Evolutionary conservation across 2,797 vertebrate species (phyloP).

Genomic region (Pagetopsis macropterus): DNA sequence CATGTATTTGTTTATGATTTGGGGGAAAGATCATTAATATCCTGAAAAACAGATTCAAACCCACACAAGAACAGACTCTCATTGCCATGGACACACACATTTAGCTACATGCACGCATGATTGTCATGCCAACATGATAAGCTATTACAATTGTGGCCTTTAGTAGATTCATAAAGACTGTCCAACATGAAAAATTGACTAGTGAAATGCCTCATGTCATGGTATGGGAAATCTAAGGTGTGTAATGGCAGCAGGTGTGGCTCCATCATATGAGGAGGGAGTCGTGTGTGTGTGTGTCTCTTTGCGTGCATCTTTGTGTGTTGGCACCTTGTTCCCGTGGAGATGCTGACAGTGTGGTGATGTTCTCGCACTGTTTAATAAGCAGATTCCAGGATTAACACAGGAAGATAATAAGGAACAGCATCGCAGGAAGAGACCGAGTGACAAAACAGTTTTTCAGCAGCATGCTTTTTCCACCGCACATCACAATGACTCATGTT

Average conservation of each 20-base stretch:
- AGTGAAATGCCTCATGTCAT: slow-evolving; percentile 46
- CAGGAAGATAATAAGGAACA: slow-evolving; percentile 59
- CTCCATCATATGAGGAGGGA: slow-evolving; percentile 11
- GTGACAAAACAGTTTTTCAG: slow-evolving; percentile 52
- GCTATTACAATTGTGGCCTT: slow-evolving; percentile 30
- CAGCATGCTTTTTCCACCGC: slow-evolving; percentile 29
- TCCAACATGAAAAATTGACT: slow-evolving; percentile 58
- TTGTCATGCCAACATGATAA: slow-evolving; percentile 5
- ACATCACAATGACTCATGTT: slow-evolving; percentile 26
- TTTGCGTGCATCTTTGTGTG: slow-evolving; percentile 17
- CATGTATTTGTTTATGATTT: slow-evolving; percentile 46
- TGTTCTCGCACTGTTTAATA: slow-evolving; percentile 67
- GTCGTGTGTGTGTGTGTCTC: background rate
- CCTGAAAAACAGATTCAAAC: slow-evolving; percentile 16
- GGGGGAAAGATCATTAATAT: slow-evolving; percentile 10
- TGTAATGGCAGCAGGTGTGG: slow-evolving; percentile 32
- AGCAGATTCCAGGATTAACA: slow-evolving; percentile 70
- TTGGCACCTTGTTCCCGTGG: slow-evolving; percentile 50
- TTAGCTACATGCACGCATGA: background rate
- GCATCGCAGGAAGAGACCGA: slow-evolving; percentile 39
- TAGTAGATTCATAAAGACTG: slow-evolving; percentile 33
- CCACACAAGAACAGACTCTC: slow-evolving; percentile 6
- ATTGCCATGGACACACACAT: slow-evolving; percentile 16
- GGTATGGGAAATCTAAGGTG: slow-evolving; percentile 40
- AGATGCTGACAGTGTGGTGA: slow-evolving; percentile 66